Base-by-base conservation (phyloP, 2,797 vertebrate genomes). In the Clarias platycephalus region DNA sequence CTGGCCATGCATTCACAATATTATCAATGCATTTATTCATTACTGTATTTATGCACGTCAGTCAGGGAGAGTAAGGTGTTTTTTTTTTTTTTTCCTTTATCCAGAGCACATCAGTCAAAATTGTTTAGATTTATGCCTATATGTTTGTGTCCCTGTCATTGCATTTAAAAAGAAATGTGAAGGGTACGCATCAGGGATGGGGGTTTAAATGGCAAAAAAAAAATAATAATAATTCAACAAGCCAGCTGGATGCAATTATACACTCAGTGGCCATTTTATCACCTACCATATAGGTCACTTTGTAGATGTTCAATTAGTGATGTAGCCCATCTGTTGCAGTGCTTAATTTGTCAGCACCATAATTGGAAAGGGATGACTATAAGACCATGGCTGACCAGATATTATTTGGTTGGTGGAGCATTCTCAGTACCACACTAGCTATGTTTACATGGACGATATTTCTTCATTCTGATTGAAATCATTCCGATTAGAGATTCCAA, bases 21-120 rank as follows among this genome's bases (percentile, higher is more conserved):
- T 91, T 91, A 91, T 83, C 58, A 86, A 92, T 91, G 89, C 82
- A 92, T 93, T 91, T 90, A 92, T 92, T 91, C 90, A 91, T 89
- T 88, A 89, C 88, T 89, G 86, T 87, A 88, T 90, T 90, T 89
- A 86, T 91, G 89, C 86, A 87, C 86, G 89, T 89, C 89, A 86
- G 64, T 91, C 71, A 83, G 49, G 60, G 68, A 75, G 76, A 66
- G 58, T 68, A 60, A 28, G 40, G 6, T 37, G 31, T 22, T n/a
- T n/a, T n/a, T 63, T 40, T 88, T 77, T 83, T 87, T 80, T 84
- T 75, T 70, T 0, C 12, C 44, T 49, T 81, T 63, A 82, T 80
- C 60, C 31, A 72, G 81, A 79, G 63, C 83, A 77, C 89, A 86
- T 85, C 86, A 84, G 86, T 84, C 87, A 87, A 67, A 84, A 67